A percentile compares a stretch with the other conserved stretches of the same genome.
These are phyloP conservation scores for Catostomus latipinnis DNA, from an alignment of 2,797 vertebrate genomes.

Conservation along the genomic window DNA sequence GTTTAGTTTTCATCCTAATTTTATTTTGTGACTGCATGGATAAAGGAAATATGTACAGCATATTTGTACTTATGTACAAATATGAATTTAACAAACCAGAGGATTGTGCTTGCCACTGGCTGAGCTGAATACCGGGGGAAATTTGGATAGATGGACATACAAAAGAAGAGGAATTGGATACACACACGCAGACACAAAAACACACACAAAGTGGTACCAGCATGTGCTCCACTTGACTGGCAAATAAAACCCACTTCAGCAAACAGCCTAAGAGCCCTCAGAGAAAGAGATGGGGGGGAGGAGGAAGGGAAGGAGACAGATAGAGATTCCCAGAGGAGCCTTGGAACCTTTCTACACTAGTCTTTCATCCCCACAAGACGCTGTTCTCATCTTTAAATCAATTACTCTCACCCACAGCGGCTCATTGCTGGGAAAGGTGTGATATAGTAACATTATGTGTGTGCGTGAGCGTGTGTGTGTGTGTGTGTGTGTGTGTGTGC, in stretches of 20 bases:
- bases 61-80: neutral
- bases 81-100: slow-evolving; percentile 12
- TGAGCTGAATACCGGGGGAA: slow-evolving; percentile 9
- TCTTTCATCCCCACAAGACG: slow-evolving; percentile 43
- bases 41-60: neutral
- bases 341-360: slow-evolving; percentile 44
- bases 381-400: slow-evolving; percentile 56
- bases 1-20: neutral
- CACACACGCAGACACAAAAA: slow-evolving; percentile 6
- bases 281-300: slow-evolving; percentile 26
- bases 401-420: slow-evolving; percentile 28
- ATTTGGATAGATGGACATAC: slow-evolving; percentile 32
- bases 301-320: slow-evolving; percentile 14
- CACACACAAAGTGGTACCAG: slow-evolving; percentile 25
- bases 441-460: slow-evolving; percentile 17
- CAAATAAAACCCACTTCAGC: slow-evolving; percentile 59
- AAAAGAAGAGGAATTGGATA: slow-evolving; percentile 27
- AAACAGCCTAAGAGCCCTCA: slow-evolving; percentile 57
- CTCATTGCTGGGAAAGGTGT: slow-evolving; percentile 36
- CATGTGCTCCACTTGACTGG: slow-evolving; percentile 53
- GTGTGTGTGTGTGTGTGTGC: neutral
- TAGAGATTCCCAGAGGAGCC: slow-evolving; percentile 42
- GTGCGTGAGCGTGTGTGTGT: slow-evolving; percentile 8
- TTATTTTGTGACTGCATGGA: neutral
- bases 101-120: neutral